phyloP scores from a whole-genome alignment of 2,797 vertebrate genomes.

The Chiroxiphia lanceolata region DNA sequence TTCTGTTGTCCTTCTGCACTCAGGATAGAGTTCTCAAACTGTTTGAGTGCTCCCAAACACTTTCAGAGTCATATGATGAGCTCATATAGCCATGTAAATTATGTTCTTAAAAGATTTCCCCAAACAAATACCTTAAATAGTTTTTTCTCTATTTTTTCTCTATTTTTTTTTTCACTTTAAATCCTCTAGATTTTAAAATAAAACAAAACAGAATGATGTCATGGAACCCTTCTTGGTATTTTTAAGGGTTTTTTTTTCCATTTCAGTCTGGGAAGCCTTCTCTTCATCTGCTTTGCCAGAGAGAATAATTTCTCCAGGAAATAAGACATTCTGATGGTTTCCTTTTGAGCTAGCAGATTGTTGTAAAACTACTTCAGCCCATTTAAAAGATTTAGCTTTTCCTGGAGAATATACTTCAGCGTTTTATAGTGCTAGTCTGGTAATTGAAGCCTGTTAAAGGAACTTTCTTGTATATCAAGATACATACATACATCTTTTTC shows the following conservation, averaged over 20 bases:
- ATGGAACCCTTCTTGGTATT: not conserved
- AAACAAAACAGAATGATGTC: not conserved
- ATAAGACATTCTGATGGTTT: conserved; percentile 15
- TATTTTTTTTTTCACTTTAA: not conserved
- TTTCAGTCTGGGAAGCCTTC: conserved; percentile 6
- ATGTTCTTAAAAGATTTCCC: conserved; percentile 16
- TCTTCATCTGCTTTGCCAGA: conserved; percentile 26
- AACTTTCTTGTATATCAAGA: not conserved
- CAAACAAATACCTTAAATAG: not conserved
- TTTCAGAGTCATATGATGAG: conserved; percentile 1
- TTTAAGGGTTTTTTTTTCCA: conserved; percentile 46
- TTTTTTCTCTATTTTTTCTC: not conserved
- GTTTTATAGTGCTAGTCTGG: not conserved
- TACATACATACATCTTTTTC: not conserved
- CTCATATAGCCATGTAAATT: conserved; percentile 22
- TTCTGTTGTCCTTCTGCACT: not conserved
- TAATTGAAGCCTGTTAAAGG: not conserved
- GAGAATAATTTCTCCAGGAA: conserved; percentile 39
- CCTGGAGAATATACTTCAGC: not conserved
- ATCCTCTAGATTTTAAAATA: not conserved
- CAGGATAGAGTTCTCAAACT: not conserved
- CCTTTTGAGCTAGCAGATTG: conserved; percentile 24
- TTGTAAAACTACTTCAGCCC: conserved; percentile 41
- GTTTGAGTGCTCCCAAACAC: not conserved
- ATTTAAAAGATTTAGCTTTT: conserved; percentile 27